phyloP scores from a whole-genome alignment of 1,140 invertebrate genomes.

The Grapholita molesta region DNA sequence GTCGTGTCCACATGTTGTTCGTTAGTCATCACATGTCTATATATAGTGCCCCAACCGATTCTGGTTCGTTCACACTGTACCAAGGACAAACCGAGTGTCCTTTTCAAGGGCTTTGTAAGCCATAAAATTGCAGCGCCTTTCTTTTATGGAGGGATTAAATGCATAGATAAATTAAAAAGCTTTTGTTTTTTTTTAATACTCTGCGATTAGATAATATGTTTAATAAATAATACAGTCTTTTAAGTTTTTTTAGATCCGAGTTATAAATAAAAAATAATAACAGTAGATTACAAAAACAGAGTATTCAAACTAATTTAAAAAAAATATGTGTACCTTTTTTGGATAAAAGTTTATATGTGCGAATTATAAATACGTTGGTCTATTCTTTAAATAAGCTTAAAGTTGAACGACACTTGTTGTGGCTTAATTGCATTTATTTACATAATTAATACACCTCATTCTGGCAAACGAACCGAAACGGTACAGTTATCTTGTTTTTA shows the following conservation, averaged over 20 bases:
- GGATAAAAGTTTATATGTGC: background rate
- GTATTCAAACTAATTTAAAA: background rate
- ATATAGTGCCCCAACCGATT: slow-evolving; percentile 53
- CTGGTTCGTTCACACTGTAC: slow-evolving; percentile 47
- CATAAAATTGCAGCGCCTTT: background rate
- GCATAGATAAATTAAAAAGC: background rate
- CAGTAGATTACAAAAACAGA: background rate
- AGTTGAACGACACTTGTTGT: slow-evolving; percentile 58
- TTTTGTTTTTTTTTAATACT: background rate
- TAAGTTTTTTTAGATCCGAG: too few relatives aligned
- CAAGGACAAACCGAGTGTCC: slow-evolving; percentile 9
- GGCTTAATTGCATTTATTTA: slow-evolving; percentile 69
- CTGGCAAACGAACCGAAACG: slow-evolving; percentile 47
- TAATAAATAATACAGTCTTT: too few relatives aligned
- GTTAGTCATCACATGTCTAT: slow-evolving; percentile 57
- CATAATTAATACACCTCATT: slow-evolving; percentile 53
- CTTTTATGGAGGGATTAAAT: background rate
- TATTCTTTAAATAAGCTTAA: slow-evolving; percentile 17
- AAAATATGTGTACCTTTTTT: background rate
- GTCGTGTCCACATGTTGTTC: slow-evolving; percentile 46
- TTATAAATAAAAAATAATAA: too few relatives aligned
- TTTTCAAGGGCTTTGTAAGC: slow-evolving; percentile 5
- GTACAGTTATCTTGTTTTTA: slow-evolving; percentile 40
- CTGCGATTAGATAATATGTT: too few relatives aligned
- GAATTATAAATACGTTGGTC: background rate